Conservation (phyloP, 2,113 vertebrate species). For the Colossoma macropomum region DNA sequence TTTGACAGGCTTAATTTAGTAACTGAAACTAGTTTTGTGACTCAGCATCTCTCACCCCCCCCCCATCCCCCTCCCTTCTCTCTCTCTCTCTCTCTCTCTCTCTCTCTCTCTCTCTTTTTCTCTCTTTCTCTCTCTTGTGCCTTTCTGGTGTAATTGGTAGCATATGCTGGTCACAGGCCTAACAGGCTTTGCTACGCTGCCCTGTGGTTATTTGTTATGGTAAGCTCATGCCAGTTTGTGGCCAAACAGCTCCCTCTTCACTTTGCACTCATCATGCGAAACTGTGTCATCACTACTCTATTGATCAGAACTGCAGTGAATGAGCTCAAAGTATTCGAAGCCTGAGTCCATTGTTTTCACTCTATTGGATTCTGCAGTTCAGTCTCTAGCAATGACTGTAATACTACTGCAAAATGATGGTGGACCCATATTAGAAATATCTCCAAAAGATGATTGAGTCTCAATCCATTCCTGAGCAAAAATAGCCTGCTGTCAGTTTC, state of each 20-base stretch:
- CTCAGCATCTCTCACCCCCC: neutral
- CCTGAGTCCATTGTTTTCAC: conserved; percentile 3
- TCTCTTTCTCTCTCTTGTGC: neutral
- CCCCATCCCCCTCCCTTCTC: neutral
- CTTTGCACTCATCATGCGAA: conserved; percentile 9
- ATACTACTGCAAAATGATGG: neutral
- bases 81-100: neutral
- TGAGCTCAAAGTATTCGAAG: conserved; percentile 16
- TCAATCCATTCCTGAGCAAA: neutral
- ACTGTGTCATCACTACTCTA: conserved; percentile 17
- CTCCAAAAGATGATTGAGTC: neutral
- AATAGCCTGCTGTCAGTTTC: neutral
- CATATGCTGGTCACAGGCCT: conserved; percentile 26
- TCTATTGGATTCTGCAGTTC: conserved; percentile 3
- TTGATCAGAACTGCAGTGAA: conserved; percentile 27
- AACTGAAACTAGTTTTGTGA: neutral
- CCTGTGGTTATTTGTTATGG: neutral
- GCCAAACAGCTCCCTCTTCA: conserved; percentile 5
- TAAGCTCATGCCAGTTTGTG: neutral
- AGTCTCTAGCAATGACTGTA: neutral
- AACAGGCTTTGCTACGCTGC: neutral
- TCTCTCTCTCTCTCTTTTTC: neutral
- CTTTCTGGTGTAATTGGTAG: neutral
- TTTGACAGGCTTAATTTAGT: neutral
- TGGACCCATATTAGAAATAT: neutral